Evolutionary conservation across 2,888 invertebrate genomes (phyloP), one percentile per base, ranked within the genome.

Genomic region (Nomada fucata): DNA sequence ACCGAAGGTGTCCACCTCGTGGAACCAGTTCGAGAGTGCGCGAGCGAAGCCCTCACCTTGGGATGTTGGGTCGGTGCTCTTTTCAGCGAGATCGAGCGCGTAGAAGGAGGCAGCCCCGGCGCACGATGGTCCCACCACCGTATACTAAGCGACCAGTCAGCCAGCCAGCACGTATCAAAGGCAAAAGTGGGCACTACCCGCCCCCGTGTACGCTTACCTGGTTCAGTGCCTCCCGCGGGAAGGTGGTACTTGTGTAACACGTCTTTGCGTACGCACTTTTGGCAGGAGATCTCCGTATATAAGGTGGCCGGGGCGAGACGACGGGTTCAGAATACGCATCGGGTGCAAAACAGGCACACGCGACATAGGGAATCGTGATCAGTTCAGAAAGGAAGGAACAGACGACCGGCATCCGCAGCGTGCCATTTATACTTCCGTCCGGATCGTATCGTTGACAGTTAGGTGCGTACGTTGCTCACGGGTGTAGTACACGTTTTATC

Each of bases 241-340:
- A 89, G 55, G 92, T 90, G 91, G 90, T 88, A 89, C 83, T 87
- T 83, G 86, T 76, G 67, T 18, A 67, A 53, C 55, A 67, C 65
- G 74, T 79, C 71, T 59, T 57, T 50, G 70, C 67, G 76, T 76
- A 86, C 85, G 79, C 89, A 86, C 90, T 89, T 89, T 86, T 88
- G 88, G 89, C 90, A 55, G 61, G 88, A 88, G 91, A 93, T 92
- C 92, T 90, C 92, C 92, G 92, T 94, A 94, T 94, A 94, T 94
- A 94, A 93, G 92, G 88, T 92, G 90, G 89, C 83, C 90, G 90
- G 92, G 92, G 92, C 93, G 87, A 91, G 90, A 93, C 90, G 91
- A 23, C 91, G 91, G 90, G 91, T 90, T 93, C 93, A 94, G 93
- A 94, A 92, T 91, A 91, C 90, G 92, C 90, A 89, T 89, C 89